phyloP scores from a whole-genome alignment of 1,140 invertebrate species.

The Doryteuthis pealeii region DNA sequence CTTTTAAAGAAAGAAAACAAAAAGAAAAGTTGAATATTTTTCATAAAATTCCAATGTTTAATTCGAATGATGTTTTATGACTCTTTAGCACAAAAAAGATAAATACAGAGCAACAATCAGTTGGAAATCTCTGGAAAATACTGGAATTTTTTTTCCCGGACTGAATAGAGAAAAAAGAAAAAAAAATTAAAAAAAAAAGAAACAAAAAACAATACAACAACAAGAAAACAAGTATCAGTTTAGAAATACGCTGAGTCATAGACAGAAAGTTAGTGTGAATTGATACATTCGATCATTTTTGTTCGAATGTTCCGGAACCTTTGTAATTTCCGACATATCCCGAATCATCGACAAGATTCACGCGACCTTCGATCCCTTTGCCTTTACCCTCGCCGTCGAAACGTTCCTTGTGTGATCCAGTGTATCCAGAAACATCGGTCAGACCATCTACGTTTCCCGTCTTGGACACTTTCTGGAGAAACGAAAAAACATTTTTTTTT shows the following conservation, averaged over 20 bases:
- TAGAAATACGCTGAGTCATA: neutral
- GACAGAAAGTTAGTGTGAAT: neutral
- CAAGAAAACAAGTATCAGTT: too few relatives aligned
- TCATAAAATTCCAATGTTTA: too few relatives aligned
- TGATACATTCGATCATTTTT: neutral
- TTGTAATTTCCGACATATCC: slow-evolving; percentile 64
- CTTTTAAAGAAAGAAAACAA: too few relatives aligned
- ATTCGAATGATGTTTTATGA: too few relatives aligned
- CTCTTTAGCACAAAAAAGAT: too few relatives aligned
- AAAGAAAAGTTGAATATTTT: too few relatives aligned
- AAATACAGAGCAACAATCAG: too few relatives aligned
- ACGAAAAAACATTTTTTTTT: neutral
- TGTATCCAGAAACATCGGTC: slow-evolving; percentile 67
- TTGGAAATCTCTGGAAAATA: too few relatives aligned
- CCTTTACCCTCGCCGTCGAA: slow-evolving; percentile 63
- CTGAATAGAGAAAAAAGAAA: too few relatives aligned
- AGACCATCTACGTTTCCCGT: slow-evolving; percentile 55
- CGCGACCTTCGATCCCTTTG: slow-evolving; percentile 61
- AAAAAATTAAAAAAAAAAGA: too few relatives aligned
- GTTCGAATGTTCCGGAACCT: slow-evolving; percentile 47
- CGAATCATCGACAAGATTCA: slow-evolving; percentile 49
- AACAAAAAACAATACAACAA: too few relatives aligned
- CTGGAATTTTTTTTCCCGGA: too few relatives aligned
- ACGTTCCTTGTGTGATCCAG: slow-evolving; percentile 64
- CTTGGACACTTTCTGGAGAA: slow-evolving; percentile 8